Evolutionary conservation across 2,888 invertebrate species (phyloP).

Genomic region (Cosmia pyralina): DNA sequence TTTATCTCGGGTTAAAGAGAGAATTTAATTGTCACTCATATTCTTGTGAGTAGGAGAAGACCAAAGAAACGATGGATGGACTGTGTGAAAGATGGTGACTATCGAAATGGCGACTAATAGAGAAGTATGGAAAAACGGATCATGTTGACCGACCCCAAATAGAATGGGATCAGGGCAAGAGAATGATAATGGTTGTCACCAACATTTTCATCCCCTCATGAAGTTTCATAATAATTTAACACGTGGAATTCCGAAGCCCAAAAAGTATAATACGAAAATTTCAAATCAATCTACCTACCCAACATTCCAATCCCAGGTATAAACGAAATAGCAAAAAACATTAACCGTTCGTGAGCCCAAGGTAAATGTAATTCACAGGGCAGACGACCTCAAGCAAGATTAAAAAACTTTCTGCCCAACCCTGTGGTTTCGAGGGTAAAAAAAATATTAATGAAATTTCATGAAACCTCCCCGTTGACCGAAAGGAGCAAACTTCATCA

Average conservation of each 20-base stretch:
- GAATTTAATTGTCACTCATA: conserved; percentile 6
- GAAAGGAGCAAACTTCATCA: conserved; percentile 79
- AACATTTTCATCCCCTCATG: background rate
- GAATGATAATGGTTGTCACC: background rate
- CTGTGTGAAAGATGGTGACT: too few species aligned
- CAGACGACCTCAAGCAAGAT: conserved; percentile 79
- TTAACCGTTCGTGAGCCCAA: conserved; percentile 71
- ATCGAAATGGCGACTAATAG: too few species aligned
- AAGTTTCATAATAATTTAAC: conserved; percentile 22
- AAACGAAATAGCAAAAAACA: conserved; percentile 69
- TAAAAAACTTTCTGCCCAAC: conserved; percentile 84
- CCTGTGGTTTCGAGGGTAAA: conserved; percentile 72
- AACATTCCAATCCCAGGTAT: conserved; percentile 54
- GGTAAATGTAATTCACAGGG: conserved; percentile 78
- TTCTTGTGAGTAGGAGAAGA: too few species aligned
- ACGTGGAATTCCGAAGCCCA: conserved; percentile 13
- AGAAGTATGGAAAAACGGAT: too few species aligned
- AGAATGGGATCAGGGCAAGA: too few species aligned
- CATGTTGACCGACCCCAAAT: too few species aligned
- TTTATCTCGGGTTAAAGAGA: background rate
- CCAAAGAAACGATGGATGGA: too few species aligned
- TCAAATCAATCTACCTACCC: conserved; percentile 42
- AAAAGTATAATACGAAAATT: conserved; percentile 33
- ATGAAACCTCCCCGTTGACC: conserved; percentile 80
- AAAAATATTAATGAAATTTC: conserved; percentile 86